phyloP scores from a whole-genome alignment of 2,888 invertebrate species.

The Aquatica leii region DNA sequence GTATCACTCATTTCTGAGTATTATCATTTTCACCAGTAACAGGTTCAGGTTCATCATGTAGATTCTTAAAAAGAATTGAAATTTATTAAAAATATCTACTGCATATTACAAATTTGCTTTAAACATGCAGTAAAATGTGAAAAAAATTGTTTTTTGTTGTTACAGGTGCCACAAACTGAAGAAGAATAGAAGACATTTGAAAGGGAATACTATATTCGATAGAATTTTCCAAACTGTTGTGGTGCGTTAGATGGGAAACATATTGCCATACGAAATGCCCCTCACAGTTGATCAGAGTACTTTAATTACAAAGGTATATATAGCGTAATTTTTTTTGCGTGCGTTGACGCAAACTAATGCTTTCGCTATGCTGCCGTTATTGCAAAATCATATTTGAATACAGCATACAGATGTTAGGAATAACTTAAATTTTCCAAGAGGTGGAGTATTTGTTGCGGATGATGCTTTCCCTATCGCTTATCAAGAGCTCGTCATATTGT shows the following conservation, averaged over 20 bases:
- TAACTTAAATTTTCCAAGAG: conserved; percentile 23
- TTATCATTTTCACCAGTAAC: too few species aligned
- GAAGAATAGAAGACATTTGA: conserved; percentile 20
- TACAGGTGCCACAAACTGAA: conserved; percentile 30
- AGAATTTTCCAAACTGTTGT: conserved; percentile 15
- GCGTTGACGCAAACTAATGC: conserved; percentile 14
- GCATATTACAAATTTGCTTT: too few species aligned
- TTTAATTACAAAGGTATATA: conserved; percentile 8
- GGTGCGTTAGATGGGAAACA: conserved; percentile 13
- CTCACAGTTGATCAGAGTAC: conserved; percentile 5
- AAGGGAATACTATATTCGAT: conserved; percentile 23
- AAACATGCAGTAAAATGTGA: too few species aligned
- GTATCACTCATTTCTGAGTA: too few species aligned
- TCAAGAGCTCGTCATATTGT: conserved; percentile 29
- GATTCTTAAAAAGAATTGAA: too few species aligned
- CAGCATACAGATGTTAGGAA: conserved; percentile 26
- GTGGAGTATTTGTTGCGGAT: conserved; percentile 15
- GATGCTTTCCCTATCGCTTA: conserved; percentile 34
- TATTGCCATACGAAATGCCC: conserved; percentile 7
- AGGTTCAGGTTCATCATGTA: too few species aligned
- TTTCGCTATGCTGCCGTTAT: conserved; percentile 32
- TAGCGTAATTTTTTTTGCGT: conserved; percentile 1
- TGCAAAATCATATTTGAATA: conserved; percentile 13
- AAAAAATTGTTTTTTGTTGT: conserved; percentile 20
- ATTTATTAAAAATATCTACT: too few species aligned